Base-by-base conservation (phyloP, 1,140 invertebrate genomes). In the Papilio machaon region DNA sequence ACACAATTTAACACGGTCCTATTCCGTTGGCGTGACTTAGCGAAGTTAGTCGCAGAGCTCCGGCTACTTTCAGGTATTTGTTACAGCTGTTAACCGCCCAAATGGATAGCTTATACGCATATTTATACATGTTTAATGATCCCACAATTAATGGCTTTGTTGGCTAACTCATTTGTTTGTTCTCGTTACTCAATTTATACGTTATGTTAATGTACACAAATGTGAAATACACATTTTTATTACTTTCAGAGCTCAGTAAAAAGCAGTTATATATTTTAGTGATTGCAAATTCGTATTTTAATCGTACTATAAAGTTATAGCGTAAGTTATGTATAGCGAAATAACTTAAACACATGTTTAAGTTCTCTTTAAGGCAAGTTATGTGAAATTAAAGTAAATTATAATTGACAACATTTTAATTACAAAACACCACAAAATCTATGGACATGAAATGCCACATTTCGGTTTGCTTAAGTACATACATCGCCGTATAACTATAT, bases 391-490 rank as follows among this genome's bases (percentile, higher is more conserved):
- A 87, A 84, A 77, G n/a, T n/a, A 82, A 81, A 82, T 87, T 83
- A 84, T 94, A 94, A 94, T 94, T 94, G 93, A 94, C 93, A 94
- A 94, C 93, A 92, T 94, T 94, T 94, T 94, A 94, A 94, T 94
- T 94, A 94, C 90, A 94, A 94, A 94, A 94, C 92, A 94, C 93
- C 93, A 94, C 93, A 94, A 94, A 91, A 93, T 94, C 91, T 92
- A 93, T 85, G 85, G 92, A 94, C 92, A 94, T 91, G 88, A 88
- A 91, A 93, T 93, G 91, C 84, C 92, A 87, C 88, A 84, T 89
- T 88, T 88, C 88, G 85, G 89, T 88, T 92, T 91, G 90, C 91
- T 91, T 94, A 94, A 94, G 92, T 93, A 94, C 93, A 92, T 93
- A 94, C 92, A 92, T 90, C 85, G 91, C 89, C 91, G 84, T 89